A percentile compares a stretch with the other conserved stretches of the same genome.
Evolutionary conservation across 30 jellyfish, hydroid and myxozoan species (phyloP).

Genomic region (Aurelia aurita): DNA sequence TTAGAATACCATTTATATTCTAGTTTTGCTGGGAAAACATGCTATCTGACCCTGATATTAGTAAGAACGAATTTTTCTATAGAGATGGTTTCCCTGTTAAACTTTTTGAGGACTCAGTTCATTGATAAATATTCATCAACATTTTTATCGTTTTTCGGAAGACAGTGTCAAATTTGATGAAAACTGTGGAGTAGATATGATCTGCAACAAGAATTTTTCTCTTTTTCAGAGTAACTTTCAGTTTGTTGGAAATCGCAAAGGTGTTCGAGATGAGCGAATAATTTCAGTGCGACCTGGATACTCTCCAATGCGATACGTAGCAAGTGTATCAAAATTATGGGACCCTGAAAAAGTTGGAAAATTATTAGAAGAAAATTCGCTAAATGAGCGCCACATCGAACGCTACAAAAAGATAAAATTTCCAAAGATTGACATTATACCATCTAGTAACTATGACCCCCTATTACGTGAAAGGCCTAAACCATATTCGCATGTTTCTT

Average conservation of each 20-base stretch:
- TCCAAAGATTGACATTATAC: constrained; percentile 70
- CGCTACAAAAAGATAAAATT: constrained; percentile 49
- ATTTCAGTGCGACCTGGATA: constrained; percentile 89
- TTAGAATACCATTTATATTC: no score
- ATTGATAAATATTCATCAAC: no score
- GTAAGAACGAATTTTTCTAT: no score
- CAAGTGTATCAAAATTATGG: constrained; percentile 88
- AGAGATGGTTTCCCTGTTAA: no score
- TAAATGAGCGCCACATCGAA: constrained; percentile 54
- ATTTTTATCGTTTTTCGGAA: no score
- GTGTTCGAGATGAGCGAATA: constrained; percentile 69
- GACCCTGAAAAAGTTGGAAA: constrained; percentile 66
- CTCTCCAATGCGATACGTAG: constrained; percentile 87
- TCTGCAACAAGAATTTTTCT: no score
- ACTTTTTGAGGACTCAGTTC: no score
- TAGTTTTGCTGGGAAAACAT: no score
- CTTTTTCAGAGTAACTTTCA: constrained; percentile 41
- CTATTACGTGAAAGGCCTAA: constrained; percentile 72
- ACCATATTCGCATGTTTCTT: constrained; percentile 66
- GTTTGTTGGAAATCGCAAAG: constrained; percentile 25
- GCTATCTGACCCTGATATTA: no score
- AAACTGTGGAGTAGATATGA: no score
- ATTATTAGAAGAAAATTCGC: constrained; percentile 45
- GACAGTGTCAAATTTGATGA: no score
- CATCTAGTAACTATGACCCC: constrained; percentile 64